phyloP scores from a whole-genome alignment of 2,113 vertebrate species.

The Tragulus kanchil region DNA sequence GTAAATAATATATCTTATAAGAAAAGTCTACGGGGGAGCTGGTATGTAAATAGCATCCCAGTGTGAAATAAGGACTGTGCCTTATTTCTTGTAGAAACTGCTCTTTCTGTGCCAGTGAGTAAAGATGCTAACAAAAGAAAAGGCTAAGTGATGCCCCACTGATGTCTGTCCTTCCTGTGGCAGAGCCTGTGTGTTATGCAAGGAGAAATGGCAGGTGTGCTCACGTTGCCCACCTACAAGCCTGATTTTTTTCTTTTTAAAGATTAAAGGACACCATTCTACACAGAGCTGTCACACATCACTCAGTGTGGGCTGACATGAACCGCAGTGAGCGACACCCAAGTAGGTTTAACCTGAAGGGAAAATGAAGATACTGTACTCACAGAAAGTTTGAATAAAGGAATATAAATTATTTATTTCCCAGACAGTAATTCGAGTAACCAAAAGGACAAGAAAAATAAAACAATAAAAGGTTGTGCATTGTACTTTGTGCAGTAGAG shows the following conservation, averaged over 20 bases:
- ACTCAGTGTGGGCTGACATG: conserved; percentile 80
- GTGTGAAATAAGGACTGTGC: conserved; percentile 45
- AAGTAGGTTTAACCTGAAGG: conserved; percentile 76
- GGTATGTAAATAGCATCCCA: conserved; percentile 60
- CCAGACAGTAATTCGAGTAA: conserved; percentile 81
- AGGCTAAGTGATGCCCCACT: neutral
- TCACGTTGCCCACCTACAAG: neutral
- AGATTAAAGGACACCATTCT: conserved; percentile 76
- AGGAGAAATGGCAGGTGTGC: neutral
- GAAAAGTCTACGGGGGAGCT: conserved; percentile 43
- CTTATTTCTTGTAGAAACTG: conserved; percentile 72
- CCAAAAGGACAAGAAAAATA: conserved; percentile 82
- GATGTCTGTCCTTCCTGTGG: conserved; percentile 54
- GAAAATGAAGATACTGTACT: conserved; percentile 76
- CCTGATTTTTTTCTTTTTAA: conserved; percentile 4
- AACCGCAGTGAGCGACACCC: conserved; percentile 70
- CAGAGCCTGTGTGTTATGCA: neutral
- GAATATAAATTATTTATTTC: conserved; percentile 83
- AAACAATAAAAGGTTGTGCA: conserved; percentile 70
- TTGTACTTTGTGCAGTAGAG: conserved; percentile 77
- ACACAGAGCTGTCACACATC: conserved; percentile 78
- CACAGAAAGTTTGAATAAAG: conserved; percentile 78
- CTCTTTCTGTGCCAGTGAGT: conserved; percentile 70
- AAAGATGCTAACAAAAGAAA: conserved; percentile 60
- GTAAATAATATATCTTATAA: conserved; percentile 66